Conservation (phyloP, 2,113 vertebrate genomes). For the Varanus komodoensis region DNA sequence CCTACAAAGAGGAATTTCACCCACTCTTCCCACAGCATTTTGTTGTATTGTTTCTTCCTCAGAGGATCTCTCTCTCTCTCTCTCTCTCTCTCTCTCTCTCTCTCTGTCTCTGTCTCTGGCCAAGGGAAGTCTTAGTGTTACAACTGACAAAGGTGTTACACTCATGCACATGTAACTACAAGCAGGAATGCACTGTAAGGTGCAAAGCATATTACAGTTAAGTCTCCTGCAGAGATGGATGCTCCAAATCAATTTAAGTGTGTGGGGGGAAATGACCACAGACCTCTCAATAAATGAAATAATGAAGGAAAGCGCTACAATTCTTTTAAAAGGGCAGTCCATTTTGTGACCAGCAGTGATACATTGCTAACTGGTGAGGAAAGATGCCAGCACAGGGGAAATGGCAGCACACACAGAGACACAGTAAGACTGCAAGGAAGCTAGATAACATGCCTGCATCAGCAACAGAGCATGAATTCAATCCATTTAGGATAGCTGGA, state of each 20-base stretch:
- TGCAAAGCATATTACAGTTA: not conserved
- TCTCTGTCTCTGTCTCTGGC: not conserved
- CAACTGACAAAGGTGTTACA: not conserved
- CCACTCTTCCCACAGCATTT: not conserved
- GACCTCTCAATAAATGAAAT: not conserved
- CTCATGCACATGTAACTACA: no score
- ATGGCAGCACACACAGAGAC: not conserved
- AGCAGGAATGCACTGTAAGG: not conserved
- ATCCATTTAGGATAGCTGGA: conserved; percentile 46
- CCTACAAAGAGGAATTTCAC: not conserved
- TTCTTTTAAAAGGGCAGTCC: conserved; percentile 30
- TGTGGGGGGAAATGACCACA: conserved; percentile 20
- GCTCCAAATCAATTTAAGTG: not conserved
- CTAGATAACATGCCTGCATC: conserved; percentile 40
- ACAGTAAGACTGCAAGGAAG: conserved; percentile 37
- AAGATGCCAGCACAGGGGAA: conserved; percentile 34
- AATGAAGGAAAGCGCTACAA: conserved; percentile 18
- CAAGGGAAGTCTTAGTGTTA: not conserved
- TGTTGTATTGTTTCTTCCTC: not conserved
- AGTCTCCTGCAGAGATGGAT: not conserved
- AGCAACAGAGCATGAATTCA: conserved; percentile 43
- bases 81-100: no score
- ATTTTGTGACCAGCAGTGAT: conserved; percentile 17
- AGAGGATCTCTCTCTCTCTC: no score
- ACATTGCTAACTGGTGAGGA: conserved; percentile 16